A percentile compares a stretch with the other conserved stretches of the same genome.
Evolutionary conservation across 2,797 vertebrate species (phyloP).

Genomic region (Macroramphosus scolopax): DNA sequence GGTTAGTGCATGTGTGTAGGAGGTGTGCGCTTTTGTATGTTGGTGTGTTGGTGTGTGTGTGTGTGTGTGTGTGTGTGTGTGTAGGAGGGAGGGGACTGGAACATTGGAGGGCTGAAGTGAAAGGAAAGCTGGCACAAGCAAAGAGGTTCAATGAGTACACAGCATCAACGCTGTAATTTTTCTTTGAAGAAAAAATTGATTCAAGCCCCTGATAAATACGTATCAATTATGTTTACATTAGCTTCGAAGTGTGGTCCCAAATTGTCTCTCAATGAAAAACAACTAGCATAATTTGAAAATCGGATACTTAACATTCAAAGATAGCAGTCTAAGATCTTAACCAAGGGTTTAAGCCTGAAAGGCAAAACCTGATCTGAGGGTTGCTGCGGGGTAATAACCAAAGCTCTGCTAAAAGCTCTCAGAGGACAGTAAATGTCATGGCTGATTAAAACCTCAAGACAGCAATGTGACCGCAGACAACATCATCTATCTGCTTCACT

Average conservation of each 20-base stretch:
- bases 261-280: neutral
- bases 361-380: slow-evolving; percentile 25
- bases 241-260: slow-evolving; percentile 3
- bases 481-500: slow-evolving; percentile 42
- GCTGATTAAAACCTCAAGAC: slow-evolving; percentile 68
- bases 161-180: slow-evolving; percentile 18
- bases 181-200: too few species aligned
- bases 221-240: slow-evolving; percentile 4
- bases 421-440: slow-evolving; percentile 53
- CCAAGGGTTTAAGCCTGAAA: slow-evolving; percentile 6
- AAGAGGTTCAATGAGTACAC: slow-evolving; percentile 47
- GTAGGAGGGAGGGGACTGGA: slow-evolving; percentile 40
- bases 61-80: slow-evolving; percentile 27
- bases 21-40: slow-evolving; percentile 37
- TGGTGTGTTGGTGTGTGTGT: slow-evolving; percentile 33
- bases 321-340: neutral
- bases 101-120: slow-evolving; percentile 41
- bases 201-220: slow-evolving; percentile 2
- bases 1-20: slow-evolving; percentile 25
- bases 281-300: slow-evolving; percentile 24
- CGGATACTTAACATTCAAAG: slow-evolving; percentile 4
- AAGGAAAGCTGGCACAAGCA: slow-evolving; percentile 51
- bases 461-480: slow-evolving; percentile 54
- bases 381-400: slow-evolving; percentile 14
- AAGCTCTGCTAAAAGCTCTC: slow-evolving; percentile 44